Conservation (phyloP, 2,888 invertebrate species). For the Gerris lacustris region DNA sequence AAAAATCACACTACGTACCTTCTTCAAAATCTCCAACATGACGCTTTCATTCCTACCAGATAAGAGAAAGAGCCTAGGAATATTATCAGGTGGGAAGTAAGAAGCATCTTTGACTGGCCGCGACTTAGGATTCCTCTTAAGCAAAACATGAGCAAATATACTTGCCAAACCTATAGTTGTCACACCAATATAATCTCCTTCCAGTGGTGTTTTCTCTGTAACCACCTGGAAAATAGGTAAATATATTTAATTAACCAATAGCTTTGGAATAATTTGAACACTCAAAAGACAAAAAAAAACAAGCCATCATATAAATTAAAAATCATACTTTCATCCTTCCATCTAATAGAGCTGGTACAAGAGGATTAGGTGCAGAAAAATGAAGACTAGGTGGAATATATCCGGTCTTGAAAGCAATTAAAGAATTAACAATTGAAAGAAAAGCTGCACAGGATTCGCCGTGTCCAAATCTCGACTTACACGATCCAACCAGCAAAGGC, state of each 20-base stretch:
- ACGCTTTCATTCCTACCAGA: constrained; percentile 42
- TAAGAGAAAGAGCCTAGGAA: constrained; percentile 38
- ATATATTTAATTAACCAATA: not conserved
- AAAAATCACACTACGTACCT: constrained; percentile 21
- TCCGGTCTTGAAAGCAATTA: constrained; percentile 84
- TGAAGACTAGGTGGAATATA: constrained; percentile 84
- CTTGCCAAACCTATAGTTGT: constrained; percentile 49
- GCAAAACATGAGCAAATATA: constrained; percentile 39
- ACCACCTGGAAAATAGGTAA: constrained; percentile 46
- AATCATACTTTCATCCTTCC: constrained; percentile 56
- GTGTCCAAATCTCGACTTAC: constrained; percentile 98
- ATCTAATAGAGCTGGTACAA: constrained; percentile 75
- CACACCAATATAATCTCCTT: constrained; percentile 62
- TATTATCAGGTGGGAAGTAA: constrained; percentile 24
- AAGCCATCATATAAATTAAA: no score
- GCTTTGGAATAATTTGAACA: not conserved
- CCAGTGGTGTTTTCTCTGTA: constrained; percentile 54
- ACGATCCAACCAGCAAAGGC: constrained; percentile 83
- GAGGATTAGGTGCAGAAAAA: constrained; percentile 68
- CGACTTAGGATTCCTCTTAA: constrained; percentile 36
- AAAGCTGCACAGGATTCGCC: constrained; percentile 86
- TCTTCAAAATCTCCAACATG: constrained; percentile 35
- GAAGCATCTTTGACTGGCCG: constrained; percentile 26
- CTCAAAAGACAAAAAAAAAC: not conserved
- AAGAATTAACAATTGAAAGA: constrained; percentile 75